Evolutionary conservation across 2,888 invertebrate genomes (phyloP).

Genomic region (Schizaphis graminum): DNA sequence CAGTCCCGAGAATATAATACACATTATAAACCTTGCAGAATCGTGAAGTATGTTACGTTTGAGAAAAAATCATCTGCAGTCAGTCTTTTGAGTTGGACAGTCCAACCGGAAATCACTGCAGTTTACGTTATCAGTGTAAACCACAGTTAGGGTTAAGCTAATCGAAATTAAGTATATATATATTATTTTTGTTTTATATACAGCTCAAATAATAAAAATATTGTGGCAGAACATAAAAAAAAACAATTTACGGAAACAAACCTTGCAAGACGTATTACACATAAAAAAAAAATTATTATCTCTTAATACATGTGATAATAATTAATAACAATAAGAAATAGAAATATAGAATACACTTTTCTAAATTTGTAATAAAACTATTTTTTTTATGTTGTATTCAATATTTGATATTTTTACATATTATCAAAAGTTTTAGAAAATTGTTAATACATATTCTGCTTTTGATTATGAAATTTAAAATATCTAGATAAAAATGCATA

Average conservation of each 20-base stretch:
- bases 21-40: neutral
- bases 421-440: neutral
- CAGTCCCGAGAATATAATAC: neutral
- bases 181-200: too few relatives aligned
- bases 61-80: slow-evolving; percentile 32
- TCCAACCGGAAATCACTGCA: slow-evolving; percentile 14
- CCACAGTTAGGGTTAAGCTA: neutral
- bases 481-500: too few relatives aligned
- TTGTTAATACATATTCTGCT: too few relatives aligned
- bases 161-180: neutral
- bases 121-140: neutral
- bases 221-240: neutral
- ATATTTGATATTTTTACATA: neutral
- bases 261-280: neutral
- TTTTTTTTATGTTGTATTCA: neutral
- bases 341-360: neutral
- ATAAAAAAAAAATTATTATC: neutral
- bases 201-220: neutral
- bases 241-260: neutral
- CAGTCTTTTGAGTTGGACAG: slow-evolving; percentile 28
- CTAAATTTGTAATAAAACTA: neutral
- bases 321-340: neutral
- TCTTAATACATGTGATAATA: neutral
- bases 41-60: neutral
- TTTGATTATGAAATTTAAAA: too few relatives aligned